A percentile compares a stretch with the other conserved stretches of the same genome.
Evolutionary conservation across 2,113 vertebrate species (phyloP).

Genomic region (Carettochelys insculpta): DNA sequence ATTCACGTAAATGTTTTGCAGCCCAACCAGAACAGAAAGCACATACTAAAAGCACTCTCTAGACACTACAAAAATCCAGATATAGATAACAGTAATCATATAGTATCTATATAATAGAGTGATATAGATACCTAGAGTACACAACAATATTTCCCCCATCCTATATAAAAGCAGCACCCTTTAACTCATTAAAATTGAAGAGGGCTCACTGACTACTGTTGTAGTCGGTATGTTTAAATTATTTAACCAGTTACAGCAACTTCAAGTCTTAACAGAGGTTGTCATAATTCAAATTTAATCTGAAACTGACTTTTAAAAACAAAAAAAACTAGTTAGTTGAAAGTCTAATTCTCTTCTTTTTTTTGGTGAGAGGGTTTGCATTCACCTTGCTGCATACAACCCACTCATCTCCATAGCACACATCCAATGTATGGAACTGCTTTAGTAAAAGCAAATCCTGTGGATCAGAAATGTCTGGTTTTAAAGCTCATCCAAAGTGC

Average conservation of each 20-base stretch:
- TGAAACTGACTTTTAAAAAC: neutral
- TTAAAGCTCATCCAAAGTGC: neutral
- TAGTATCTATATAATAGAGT: no score
- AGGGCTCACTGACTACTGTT: neutral
- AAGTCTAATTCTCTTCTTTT: no score
- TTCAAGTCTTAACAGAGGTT: neutral
- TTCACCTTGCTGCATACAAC: neutral
- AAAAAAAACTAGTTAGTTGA: no score
- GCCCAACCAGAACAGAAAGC: neutral
- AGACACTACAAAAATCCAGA: neutral
- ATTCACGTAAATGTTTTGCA: neutral
- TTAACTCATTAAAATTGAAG: neutral
- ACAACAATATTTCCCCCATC: neutral
- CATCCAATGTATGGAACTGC: neutral
- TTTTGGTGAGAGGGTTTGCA: neutral
- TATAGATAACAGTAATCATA: no score
- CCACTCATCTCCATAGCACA: neutral
- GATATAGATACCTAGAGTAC: no score
- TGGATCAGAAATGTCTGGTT: neutral
- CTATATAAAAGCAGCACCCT: neutral
- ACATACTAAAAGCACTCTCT: neutral
- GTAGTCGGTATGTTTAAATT: neutral
- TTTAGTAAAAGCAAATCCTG: neutral
- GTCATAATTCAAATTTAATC: neutral
- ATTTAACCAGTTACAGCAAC: neutral